Evolutionary conservation across 1,140 invertebrate genomes (phyloP).

Genomic region (Antheraea mylitta): DNA sequence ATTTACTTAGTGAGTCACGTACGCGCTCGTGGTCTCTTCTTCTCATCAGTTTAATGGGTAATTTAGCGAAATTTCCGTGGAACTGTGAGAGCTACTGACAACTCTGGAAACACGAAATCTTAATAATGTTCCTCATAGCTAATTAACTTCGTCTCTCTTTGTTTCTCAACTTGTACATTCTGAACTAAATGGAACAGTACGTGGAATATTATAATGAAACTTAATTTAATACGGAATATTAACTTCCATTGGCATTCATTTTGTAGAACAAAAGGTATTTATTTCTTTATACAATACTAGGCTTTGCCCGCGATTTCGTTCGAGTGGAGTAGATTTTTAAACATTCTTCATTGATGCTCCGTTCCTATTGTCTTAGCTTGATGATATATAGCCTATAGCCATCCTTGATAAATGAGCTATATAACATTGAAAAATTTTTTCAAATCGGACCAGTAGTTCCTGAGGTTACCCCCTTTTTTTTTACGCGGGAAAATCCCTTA

Average conservation of each 20-base stretch:
- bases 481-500: no score
- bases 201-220: background rate
- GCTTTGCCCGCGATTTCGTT: no score
- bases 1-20: background rate
- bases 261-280: background rate
- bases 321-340: no score
- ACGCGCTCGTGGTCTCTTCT: conserved; percentile 13
- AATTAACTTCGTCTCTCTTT: conserved; percentile 11
- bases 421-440: no score
- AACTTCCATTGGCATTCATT: background rate
- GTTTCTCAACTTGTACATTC: conserved; percentile 3
- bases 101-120: conserved; percentile 14
- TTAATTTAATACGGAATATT: background rate
- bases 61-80: conserved; percentile 26
- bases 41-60: conserved; percentile 26
- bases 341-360: no score
- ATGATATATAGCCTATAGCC: no score
- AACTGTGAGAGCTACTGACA: conserved; percentile 13
- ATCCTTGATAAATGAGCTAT: no score
- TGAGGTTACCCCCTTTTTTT: no score
- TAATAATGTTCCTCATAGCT: conserved; percentile 7
- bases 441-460: no score
- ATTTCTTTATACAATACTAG: background rate
- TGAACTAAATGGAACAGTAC: background rate
- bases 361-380: no score